These are phyloP conservation scores for Loxodonta africana DNA, from an alignment of 2,113 vertebrate species.

Conservation along the genomic window DNA sequence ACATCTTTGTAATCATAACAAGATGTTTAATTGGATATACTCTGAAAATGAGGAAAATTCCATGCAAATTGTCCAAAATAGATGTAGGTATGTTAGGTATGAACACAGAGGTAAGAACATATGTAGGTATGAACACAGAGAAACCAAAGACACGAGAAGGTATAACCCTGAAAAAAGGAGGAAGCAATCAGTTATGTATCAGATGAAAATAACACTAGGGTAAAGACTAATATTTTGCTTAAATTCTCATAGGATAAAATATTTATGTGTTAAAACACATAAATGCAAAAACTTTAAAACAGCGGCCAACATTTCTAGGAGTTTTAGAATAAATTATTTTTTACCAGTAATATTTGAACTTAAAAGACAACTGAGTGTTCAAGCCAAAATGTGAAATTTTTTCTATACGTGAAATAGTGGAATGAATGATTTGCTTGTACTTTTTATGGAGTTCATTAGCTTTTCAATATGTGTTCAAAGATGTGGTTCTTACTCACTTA, in stretches of 20 bases:
- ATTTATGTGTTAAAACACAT: neutral
- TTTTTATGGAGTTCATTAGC: neutral
- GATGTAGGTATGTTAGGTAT: neutral
- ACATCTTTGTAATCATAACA: neutral
- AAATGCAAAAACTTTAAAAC: neutral
- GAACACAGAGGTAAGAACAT: too few relatives aligned
- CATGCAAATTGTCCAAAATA: neutral
- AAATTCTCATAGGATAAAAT: neutral
- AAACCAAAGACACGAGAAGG: neutral
- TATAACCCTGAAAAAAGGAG: neutral
- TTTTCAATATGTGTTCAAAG: neutral
- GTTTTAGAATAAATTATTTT: neutral
- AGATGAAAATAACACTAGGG: neutral
- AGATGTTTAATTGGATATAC: neutral
- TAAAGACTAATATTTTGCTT: neutral
- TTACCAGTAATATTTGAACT: neutral
- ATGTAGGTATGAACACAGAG: neutral
- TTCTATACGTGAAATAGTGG: neutral
- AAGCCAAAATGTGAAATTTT: neutral
- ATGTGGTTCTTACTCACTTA: neutral
- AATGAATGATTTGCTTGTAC: neutral
- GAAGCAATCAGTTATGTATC: neutral
- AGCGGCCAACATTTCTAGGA: neutral
- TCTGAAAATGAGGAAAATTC: too few relatives aligned
- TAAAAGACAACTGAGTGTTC: neutral